These are phyloP conservation scores for Dasysyrphus tricinctus DNA, from an alignment of 2,888 invertebrate genomes.

Conservation along the genomic window DNA sequence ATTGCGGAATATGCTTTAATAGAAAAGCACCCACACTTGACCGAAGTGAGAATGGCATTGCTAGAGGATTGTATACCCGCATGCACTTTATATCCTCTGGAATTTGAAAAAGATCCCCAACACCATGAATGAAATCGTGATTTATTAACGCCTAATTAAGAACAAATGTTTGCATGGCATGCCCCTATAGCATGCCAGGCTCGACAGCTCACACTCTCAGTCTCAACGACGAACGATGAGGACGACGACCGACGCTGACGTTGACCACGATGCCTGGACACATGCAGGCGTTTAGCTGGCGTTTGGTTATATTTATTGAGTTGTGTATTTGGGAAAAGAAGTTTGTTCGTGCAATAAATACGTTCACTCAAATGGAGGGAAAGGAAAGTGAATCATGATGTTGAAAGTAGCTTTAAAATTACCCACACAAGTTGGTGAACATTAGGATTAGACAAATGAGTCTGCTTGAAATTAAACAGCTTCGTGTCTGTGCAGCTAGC, in stretches of 20 bases:
- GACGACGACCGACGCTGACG: neutral
- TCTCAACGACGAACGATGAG: neutral
- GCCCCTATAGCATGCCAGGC: conserved; percentile 44
- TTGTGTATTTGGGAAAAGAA: neutral
- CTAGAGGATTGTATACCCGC: neutral
- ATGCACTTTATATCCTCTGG: conserved; percentile 21
- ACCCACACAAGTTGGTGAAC: neutral
- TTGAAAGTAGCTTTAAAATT: conserved; percentile 8
- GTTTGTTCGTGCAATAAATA: neutral
- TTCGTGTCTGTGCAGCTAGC: neutral
- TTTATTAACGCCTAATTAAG: conserved; percentile 70
- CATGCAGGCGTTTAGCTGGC: neutral
- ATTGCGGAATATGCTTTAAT: neutral
- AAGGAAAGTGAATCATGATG: conserved; percentile 1
- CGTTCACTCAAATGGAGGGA: neutral
- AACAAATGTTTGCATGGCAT: conserved; percentile 69
- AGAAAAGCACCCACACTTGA: neutral
- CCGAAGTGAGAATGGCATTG: conserved; percentile 14
- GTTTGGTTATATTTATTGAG: conserved; percentile 11
- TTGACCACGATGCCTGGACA: neutral
- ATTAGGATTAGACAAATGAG: conserved; percentile 10
- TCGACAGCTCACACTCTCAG: neutral
- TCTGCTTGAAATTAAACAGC: conserved; percentile 1
- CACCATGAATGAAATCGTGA: conserved; percentile 57
- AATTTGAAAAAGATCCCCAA: conserved; percentile 34